Evolutionary conservation across 2,888 invertebrate species (phyloP).

Genomic region (Drosophila formosana): DNA sequence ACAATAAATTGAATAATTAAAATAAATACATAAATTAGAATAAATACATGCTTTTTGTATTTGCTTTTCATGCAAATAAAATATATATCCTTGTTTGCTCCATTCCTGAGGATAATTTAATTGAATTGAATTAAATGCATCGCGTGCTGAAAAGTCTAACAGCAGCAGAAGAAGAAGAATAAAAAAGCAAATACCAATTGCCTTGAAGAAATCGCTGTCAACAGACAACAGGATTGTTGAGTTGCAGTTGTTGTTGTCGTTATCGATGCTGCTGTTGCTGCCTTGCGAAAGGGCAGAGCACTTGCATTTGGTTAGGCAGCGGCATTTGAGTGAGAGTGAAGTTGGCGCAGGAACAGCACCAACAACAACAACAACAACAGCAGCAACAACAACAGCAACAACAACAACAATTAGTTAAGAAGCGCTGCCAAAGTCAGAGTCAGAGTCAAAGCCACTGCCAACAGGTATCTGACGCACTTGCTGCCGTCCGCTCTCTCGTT

Average conservation of each 20-base stretch:
- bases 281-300: conserved; percentile 62
- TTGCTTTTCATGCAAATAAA: too few species aligned
- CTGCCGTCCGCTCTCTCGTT: conserved; percentile 5
- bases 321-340: conserved; percentile 79
- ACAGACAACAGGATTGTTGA: conserved; percentile 33
- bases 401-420: conserved; percentile 30
- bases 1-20: too few species aligned
- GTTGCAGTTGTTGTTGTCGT: neutral
- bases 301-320: conserved; percentile 73
- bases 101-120: conserved; percentile 6
- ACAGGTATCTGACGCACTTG: conserved; percentile 63
- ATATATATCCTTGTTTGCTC: too few species aligned
- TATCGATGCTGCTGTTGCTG: conserved; percentile 14
- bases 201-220: conserved; percentile 20
- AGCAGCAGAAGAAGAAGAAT: neutral
- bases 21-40: too few species aligned
- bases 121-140: conserved; percentile 12
- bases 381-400: conserved; percentile 25
- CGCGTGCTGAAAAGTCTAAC: neutral
- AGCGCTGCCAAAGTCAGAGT: conserved; percentile 29
- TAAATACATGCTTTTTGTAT: too few species aligned
- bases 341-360: conserved; percentile 70
- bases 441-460: conserved; percentile 79
- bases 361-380: conserved; percentile 41
- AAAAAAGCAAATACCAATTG: conserved; percentile 5